Percentiles rank a stretch among this genome's conserved stretches.
Conservation (phyloP, 2,797 vertebrate genomes). For the Mycteria americana region DNA sequence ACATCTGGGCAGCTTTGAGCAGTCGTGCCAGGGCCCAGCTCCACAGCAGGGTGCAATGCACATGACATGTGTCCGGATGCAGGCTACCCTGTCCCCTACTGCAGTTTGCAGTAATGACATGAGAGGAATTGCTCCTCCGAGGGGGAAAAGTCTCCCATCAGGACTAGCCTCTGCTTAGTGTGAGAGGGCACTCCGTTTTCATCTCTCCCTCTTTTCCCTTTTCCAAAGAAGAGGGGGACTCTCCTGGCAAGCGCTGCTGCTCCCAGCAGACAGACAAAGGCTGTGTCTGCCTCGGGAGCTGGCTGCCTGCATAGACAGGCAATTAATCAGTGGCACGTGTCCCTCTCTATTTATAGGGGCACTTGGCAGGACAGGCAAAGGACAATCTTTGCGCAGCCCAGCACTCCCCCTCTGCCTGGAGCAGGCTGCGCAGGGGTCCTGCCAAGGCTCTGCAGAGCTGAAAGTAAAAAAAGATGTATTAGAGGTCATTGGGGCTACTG, state of each 20-base stretch:
- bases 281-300: not conserved
- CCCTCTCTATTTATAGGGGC: not conserved
- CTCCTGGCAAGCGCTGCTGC: not conserved
- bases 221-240: not conserved
- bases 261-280: not conserved
- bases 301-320: not conserved
- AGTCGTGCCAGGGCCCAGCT: fast-evolving
- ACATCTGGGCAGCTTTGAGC: not conserved
- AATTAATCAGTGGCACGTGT: constrained; percentile 10
- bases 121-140: not conserved
- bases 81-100: not conserved
- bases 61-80: fast-evolving
- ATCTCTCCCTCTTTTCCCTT: not conserved
- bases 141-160: too few relatives aligned
- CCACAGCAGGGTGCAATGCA: fast-evolving
- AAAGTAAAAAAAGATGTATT: not conserved
- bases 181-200: fast-evolving
- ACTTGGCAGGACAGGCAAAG: not conserved
- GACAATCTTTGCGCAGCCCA: not conserved
- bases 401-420: not conserved
- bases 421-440: fast-evolving
- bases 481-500: not conserved
- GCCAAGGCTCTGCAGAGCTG: not conserved
- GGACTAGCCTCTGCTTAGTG: not conserved
- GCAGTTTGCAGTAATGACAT: fast-evolving